A percentile compares a stretch with the other conserved stretches of the same genome.
Conservation (phyloP, 1,140 invertebrate species). For the Trachymyrmex cornetzi region DNA sequence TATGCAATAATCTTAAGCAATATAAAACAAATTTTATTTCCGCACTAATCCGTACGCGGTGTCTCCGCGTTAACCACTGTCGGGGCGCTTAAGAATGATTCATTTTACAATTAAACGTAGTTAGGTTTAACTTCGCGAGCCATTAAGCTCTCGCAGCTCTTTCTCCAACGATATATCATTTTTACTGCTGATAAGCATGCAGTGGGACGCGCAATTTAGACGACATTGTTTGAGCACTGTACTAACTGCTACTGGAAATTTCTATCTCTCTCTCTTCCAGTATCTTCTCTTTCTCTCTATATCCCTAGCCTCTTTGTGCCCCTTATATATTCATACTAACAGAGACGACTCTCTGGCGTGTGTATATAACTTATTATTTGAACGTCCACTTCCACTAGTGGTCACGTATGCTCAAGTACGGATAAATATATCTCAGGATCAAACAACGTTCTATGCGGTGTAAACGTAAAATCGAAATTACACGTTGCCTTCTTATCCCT, state of each 20-base stretch:
- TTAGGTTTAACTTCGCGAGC: conserved; percentile 55
- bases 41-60: background rate
- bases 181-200: conserved; percentile 52
- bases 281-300: conserved; percentile 4
- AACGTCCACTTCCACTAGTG: conserved; percentile 12
- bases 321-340: background rate
- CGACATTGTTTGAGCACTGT: conserved; percentile 24
- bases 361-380: conserved; percentile 20
- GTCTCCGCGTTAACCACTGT: conserved; percentile 7
- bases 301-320: background rate
- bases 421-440: conserved; percentile 12
- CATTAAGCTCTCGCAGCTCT: conserved; percentile 50
- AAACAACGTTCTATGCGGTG: conserved; percentile 13
- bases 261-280: conserved; percentile 12
- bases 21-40: background rate
- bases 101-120: conserved; percentile 59
- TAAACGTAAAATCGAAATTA: conserved; percentile 38
- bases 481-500: background rate
- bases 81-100: conserved; percentile 7
- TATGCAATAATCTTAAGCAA: background rate
- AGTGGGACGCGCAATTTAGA: conserved; percentile 21
- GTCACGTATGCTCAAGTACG: background rate
- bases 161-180: conserved; percentile 49
- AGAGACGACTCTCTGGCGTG: background rate
- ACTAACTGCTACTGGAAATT: conserved; percentile 10